phyloP scores from a whole-genome alignment of 2,113 vertebrate genomes.

The Corythoichthys intestinalis region DNA sequence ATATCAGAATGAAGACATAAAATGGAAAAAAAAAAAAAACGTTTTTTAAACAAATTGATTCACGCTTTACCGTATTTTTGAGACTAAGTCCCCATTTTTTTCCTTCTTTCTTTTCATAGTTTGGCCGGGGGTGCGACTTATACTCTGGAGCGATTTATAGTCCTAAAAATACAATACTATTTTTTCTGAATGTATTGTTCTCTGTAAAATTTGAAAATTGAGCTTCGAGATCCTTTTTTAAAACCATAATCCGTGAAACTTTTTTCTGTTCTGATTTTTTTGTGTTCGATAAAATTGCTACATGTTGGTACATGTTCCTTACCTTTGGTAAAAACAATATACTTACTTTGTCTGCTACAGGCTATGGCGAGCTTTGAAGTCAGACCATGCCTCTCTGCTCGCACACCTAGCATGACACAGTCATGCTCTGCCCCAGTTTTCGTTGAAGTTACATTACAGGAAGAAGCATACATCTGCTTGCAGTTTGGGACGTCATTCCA shows the following conservation, averaged over 20 bases:
- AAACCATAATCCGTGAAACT: neutral
- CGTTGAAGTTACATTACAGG: conserved; percentile 14
- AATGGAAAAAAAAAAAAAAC: neutral
- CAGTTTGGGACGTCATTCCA: conserved; percentile 28
- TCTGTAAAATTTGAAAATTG: neutral
- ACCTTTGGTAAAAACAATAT: neutral
- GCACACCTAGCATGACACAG: conserved; percentile 31
- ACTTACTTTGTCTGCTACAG: conserved; percentile 34
- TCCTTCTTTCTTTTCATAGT: too few relatives aligned
- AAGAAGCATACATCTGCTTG: neutral
- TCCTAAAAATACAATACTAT: too few relatives aligned
- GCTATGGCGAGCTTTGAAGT: neutral
- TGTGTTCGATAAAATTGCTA: too few relatives aligned
- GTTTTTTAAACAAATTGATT: neutral
- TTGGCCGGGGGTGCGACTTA: too few relatives aligned
- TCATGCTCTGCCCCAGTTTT: neutral
- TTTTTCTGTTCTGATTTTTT: too few relatives aligned
- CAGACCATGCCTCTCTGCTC: neutral
- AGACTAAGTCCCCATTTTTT: too few relatives aligned
- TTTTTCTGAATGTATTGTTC: neutral
- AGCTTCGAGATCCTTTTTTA: neutral
- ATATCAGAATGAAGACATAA: neutral
- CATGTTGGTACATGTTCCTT: neutral
- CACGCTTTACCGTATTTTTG: neutral
- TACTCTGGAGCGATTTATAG: too few relatives aligned